Evolutionary conservation across 2,888 invertebrate species (phyloP), one percentile per base, ranked within the genome.

Genomic region (Helicoverpa assulta): DNA sequence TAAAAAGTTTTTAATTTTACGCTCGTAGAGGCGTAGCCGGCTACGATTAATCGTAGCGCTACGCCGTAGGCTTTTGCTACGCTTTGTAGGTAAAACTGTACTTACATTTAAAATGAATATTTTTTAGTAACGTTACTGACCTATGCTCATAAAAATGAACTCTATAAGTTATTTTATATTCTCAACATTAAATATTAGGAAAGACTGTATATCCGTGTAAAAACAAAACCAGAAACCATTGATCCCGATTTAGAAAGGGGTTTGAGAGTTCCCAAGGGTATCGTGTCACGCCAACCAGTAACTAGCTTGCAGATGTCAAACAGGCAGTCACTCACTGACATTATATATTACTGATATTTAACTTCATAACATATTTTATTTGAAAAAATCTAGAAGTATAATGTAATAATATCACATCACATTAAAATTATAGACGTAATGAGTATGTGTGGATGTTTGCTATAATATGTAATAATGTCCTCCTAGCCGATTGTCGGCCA

Each of bases 41-140:
- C 61, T 75, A 75, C 75, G 55, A 40, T 16, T 50, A 58, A 61
- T 59, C 58, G 71, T 67, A 67, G 56, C 40, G 59, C 75, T 76
- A 76, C 76, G 76, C 43, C 67, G 76, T 72, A 76, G 75, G 43
- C 57, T 51, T 60, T 61, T 60, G 69, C 33, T 52, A 37, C n/a
- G 57, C 40, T 65, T 58, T 40, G 56, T 54, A 26, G 19, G 52
- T 52, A 7, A n/a, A 52, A 62, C 19, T 18, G 18, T 7, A 21
- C 10, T 56, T 56, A 21, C 5, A n/a, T 10, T 7, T 55, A 16
- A n/a, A 52, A 51, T 53, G 55, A 8, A 19, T 18, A 40, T 50
- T 56, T 59, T 72, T 59, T 58, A 2, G 21, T 18, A 10, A 47
- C n/a, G 47, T 47, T 47, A 47, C n/a, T 47, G 47, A 47, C 47